Base-by-base conservation (phyloP, 2,797 vertebrate genomes). In the Gallinago solitaria region DNA sequence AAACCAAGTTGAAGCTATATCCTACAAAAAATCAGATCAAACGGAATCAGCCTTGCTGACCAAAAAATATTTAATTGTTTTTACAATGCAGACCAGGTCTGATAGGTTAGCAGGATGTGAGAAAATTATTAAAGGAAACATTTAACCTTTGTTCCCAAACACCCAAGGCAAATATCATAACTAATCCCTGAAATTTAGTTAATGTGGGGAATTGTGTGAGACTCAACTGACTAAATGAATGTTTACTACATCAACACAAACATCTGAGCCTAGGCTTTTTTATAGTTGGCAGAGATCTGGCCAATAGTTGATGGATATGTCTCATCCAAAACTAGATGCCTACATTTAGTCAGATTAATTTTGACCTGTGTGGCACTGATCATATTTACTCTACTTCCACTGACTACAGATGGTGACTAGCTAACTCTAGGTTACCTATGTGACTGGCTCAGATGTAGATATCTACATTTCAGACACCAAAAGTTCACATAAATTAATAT, bases 81-180 rank as follows among this genome's bases (percentile, higher is more conserved):
- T 78, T 50, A 51, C 9, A 71, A 0, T 27, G 16, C 80, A 16
- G 7, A 50, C 35, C 7, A 41, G 45, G 21, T 83, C 57, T 75
- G 21, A 61, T 47, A 87, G 45, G 18, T 88, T 54, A 54, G 21
- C 25, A 81, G 19, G 17, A 63, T 83, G 30, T 27, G 28, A 91
- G 18, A 89, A 91, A 93, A 90, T 78, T 78, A 61, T 13, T 57
- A 79, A 65, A 88, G 69, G 83, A 96, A 95, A 78, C 5, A 50
- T 53, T 83, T 63, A 59, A 73, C 5, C 14, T 23, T 83, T 68
- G 17, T 47, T 91, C 18, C 64, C 43, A 68, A 59, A 57, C 16
- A 83, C 15, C 2, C 11, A 59, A 30, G 3, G 9, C 35, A 63
- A 71, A 25, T 35, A 76, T 50, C 59, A 53, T 41, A 75, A 91